Evolutionary conservation across 1,140 invertebrate species (phyloP).

Genomic region (Coenobita brevimanus): DNA sequence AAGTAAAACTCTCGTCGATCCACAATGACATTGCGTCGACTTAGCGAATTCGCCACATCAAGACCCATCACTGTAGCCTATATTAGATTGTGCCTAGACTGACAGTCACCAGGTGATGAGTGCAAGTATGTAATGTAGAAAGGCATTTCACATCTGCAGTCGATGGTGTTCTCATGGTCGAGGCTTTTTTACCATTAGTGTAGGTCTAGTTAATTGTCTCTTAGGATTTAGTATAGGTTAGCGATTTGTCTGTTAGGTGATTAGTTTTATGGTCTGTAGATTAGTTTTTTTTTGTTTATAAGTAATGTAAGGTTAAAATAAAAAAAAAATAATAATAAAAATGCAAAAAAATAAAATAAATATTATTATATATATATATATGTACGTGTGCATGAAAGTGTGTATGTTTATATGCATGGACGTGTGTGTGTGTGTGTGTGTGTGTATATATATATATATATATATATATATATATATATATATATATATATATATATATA

Average conservation of each 20-base stretch:
- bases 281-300: background rate
- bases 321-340: background rate
- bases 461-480: background rate
- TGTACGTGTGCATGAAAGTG: background rate
- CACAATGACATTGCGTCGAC: constrained; percentile 12
- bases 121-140: too few relatives aligned
- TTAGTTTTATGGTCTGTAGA: background rate
- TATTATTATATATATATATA: background rate
- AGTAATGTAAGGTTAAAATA: background rate
- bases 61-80: background rate
- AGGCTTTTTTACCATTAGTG: too few relatives aligned
- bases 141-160: too few relatives aligned
- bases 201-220: too few relatives aligned
- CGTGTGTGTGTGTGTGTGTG: background rate
- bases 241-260: background rate
- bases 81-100: too few relatives aligned
- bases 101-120: too few relatives aligned
- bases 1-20: background rate
- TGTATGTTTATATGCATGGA: background rate
- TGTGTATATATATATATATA: background rate
- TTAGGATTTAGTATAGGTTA: too few relatives aligned
- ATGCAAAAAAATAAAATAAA: background rate
- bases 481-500: background rate
- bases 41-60: background rate
- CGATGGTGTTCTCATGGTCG: too few relatives aligned